Base-by-base conservation (phyloP, 2,113 vertebrate genomes). In the Zingel zingel region DNA sequence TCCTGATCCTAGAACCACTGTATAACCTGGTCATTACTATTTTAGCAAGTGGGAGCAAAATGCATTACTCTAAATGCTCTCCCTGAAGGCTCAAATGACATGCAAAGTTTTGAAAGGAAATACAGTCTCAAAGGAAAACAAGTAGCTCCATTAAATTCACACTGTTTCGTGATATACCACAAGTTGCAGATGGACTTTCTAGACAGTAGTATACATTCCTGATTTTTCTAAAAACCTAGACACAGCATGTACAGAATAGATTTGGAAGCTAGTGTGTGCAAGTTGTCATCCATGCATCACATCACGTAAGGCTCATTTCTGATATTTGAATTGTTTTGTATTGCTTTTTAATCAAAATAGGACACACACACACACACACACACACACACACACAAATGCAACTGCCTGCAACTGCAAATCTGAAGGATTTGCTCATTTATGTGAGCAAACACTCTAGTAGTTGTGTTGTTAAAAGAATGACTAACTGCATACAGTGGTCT, bases 161-260 rank as follows among this genome's bases (percentile, higher is more conserved):
- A 82, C 67, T 79, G 69, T 83, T 85, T 82, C 71, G 56, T 83
- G 70, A 91, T 90, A 89, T 91, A 91, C 93, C 89, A 92, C 90
- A 91, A 83, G 76, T 84, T 90, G 77, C 78, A 92, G 86, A 90
- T 81, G 87, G 90, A 92, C 83, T 90, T 88, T 91, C 86, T 92
- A 85, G 80, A 94, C 71, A 86, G 89, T 84, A 88, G 85, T 77
- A 91, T 91, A 94, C 93, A 94, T 95, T 96, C 94, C 95, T 89
- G 85, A 86, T 79, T 88, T 89, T 90, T 90, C 71, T 65, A 82
- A 91, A 76, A 77, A 90, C 81, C 71, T 77, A 90, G 91, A 94
- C 82, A 91, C 87, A 88, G 81, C 88, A 86, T 92, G 90, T 90
- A 88, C 85, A 89, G 74, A 86, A 76, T 88, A 88, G 79, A 92